phyloP scores from a whole-genome alignment of 2,888 invertebrate species.

The Acrobasis suavella region DNA sequence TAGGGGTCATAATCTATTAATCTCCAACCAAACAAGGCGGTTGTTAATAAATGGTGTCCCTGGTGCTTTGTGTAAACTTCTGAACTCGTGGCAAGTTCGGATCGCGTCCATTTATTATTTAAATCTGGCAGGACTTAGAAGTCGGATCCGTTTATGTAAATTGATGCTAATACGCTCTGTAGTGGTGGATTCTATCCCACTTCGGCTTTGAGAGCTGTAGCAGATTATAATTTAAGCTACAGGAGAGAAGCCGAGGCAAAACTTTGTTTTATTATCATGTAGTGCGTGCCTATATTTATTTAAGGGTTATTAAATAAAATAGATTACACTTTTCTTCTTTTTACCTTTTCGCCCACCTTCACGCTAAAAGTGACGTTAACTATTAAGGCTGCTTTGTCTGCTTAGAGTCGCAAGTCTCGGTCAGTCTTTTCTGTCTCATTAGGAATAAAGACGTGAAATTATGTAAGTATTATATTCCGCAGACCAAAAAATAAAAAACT shows the following conservation, averaged over 20 bases:
- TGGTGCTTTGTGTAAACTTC: constrained; percentile 42
- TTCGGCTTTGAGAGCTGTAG: constrained; percentile 15
- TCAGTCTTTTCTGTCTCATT: no score
- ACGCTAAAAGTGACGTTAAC: no score
- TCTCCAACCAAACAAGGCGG: constrained; percentile 45
- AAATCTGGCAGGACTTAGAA: constrained; percentile 62
- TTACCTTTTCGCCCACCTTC: no score
- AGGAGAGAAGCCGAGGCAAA: neutral
- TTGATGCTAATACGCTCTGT: constrained; percentile 57
- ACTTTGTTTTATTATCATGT: neutral
- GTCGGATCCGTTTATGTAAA: constrained; percentile 70
- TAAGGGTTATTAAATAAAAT: no score
- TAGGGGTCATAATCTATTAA: constrained; percentile 57
- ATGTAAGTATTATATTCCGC: no score
- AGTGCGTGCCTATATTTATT: neutral
- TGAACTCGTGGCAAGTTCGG: constrained; percentile 36
- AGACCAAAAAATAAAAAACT: no score
- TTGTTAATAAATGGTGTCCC: constrained; percentile 56
- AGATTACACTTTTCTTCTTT: no score
- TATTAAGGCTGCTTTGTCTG: no score
- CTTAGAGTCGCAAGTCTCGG: no score
- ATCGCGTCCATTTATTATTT: constrained; percentile 62
- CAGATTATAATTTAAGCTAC: constrained; percentile 33
- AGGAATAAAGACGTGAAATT: no score
- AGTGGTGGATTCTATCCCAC: constrained; percentile 38